phyloP scores from a whole-genome alignment of 2,888 invertebrate species.

The Eupeodes luniger region DNA sequence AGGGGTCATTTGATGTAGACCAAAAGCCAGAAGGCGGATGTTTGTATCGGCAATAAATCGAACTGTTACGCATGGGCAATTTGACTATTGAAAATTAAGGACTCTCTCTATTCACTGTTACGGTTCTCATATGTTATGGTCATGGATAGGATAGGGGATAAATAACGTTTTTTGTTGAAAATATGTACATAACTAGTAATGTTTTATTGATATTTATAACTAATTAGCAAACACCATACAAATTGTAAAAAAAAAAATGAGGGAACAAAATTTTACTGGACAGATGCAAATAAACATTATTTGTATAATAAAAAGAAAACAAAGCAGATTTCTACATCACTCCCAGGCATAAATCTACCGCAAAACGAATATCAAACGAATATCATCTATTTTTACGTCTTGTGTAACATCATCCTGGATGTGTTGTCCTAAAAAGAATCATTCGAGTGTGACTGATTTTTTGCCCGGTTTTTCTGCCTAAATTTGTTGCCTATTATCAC shows the following conservation, averaged over 20 bases:
- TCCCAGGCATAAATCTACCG: slow-evolving; percentile 66
- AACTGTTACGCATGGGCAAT: slow-evolving; percentile 60
- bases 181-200: not conserved
- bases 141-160: slow-evolving; percentile 38
- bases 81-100: slow-evolving; percentile 21
- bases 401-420: not conserved
- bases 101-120: slow-evolving; percentile 36
- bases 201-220: slow-evolving; percentile 46
- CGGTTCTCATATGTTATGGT: slow-evolving; percentile 37
- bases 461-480: slow-evolving; percentile 47
- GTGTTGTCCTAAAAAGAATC: slow-evolving; percentile 52
- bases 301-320: slow-evolving; percentile 1
- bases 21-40: slow-evolving; percentile 44
- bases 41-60: slow-evolving; percentile 54
- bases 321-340: slow-evolving; percentile 44
- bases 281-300: slow-evolving; percentile 59
- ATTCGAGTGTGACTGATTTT: slow-evolving; percentile 72
- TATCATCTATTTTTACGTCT: slow-evolving; percentile 3
- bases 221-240: slow-evolving; percentile 55
- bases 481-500: slow-evolving; percentile 73
- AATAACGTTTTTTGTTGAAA: slow-evolving; percentile 30
- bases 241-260: not conserved
- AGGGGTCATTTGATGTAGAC: slow-evolving; percentile 64
- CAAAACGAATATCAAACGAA: slow-evolving; percentile 47
- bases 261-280: not conserved